Conservation (phyloP, 2,888 invertebrate genomes). For the Pollenia amentaria region DNA sequence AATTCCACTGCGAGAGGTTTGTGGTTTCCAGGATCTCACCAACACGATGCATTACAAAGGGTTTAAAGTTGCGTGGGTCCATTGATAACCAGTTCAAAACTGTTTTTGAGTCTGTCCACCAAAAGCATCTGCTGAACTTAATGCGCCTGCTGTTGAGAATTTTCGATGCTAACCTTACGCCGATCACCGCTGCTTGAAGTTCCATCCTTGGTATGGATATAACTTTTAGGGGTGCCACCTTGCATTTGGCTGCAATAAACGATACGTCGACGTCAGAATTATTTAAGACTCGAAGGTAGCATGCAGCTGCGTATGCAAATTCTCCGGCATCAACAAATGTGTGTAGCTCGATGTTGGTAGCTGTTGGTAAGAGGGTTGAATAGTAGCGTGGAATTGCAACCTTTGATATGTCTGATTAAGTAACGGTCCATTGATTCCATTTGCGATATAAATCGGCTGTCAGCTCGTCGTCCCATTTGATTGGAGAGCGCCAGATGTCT, state of each 20-base stretch:
- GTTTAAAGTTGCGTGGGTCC: neutral
- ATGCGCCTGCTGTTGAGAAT: neutral
- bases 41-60: constrained; percentile 9
- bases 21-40: neutral
- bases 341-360: too few species aligned
- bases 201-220: neutral
- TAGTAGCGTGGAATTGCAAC: neutral
- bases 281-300: too few species aligned
- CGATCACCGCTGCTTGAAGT: neutral
- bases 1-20: neutral
- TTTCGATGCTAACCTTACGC: neutral
- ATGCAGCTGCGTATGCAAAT: too few species aligned
- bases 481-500: neutral
- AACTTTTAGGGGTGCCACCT: neutral
- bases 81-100: neutral
- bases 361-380: neutral
- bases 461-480: neutral
- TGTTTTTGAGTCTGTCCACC: constrained; percentile 21
- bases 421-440: neutral
- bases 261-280: too few species aligned
- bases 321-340: too few species aligned
- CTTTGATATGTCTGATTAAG: neutral
- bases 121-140: neutral
- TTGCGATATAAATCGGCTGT: neutral
- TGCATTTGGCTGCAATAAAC: neutral